Conservation (phyloP, 2,888 invertebrate genomes). For the Phortica magna region DNA sequence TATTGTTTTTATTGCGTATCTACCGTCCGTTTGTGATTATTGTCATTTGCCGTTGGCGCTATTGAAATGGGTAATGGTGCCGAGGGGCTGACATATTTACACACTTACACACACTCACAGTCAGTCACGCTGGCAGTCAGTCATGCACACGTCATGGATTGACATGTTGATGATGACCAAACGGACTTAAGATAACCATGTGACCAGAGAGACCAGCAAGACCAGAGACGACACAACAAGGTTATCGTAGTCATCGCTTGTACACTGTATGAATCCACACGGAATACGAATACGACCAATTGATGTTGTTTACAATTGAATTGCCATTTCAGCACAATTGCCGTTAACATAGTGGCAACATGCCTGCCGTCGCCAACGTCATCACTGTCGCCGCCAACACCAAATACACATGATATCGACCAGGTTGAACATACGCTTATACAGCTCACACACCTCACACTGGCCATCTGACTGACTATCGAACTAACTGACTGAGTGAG, state of each 20-base stretch:
- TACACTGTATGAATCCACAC: conserved; percentile 1
- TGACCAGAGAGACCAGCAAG: no score
- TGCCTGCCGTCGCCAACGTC: not conserved
- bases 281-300: conserved; percentile 53
- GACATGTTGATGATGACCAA: no score
- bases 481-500: not conserved
- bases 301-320: conserved; percentile 66
- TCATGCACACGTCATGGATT: no score
- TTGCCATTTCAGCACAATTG: conserved; percentile 63
- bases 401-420: conserved; percentile 5
- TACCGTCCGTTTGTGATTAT: no score
- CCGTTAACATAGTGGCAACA: conserved; percentile 19
- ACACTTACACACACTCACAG: not conserved
- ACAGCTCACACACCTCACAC: not conserved
- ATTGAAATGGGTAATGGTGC: no score
- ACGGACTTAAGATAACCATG: no score
- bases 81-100: no score
- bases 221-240: no score
- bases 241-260: no score
- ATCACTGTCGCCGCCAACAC: not conserved
- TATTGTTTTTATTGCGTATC: no score
- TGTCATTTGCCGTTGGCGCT: no score
- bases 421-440: not conserved
- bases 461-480: not conserved
- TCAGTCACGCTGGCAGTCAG: no score